Base-by-base conservation (phyloP, 1,140 invertebrate genomes). In the Drosophila sp. region DNA sequence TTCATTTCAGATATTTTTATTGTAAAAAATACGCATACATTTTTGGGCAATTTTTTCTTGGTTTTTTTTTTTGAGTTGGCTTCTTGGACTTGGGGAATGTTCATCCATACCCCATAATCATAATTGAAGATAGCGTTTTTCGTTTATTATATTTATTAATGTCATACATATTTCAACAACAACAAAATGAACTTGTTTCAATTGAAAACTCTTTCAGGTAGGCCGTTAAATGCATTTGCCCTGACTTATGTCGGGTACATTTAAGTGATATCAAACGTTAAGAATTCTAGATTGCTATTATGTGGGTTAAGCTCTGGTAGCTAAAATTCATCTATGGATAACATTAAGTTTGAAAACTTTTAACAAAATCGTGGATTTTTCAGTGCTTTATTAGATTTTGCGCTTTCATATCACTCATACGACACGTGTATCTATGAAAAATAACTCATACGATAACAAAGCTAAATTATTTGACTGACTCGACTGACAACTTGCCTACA, bases 1-100 rank as follows among this genome's bases (percentile, higher is more conserved):
- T 86, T 69, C 69, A 83, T 86, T 79, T 79, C 75, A 86, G 70
- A 80, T 62, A 84, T 66, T 57, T 77, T 77, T 72, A 72, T 58
- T 75, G 66, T 33, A 50, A 27, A 10, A 25, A 27, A 50, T 50
- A 50, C 44, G 44, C 44, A 76, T 60, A 70, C 41, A 55, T 63
- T 71, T 63, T 54, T 32, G 33, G 40, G 30, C 56, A 65, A 57
- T 60, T 32, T 56, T 77, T 58, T 33, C 6, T 29, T 69, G 30
- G 60, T 29, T 25, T 50, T 58, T 67, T 32, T 40, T 7, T 73
- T 66, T 27, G 17, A 17, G 17, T 40, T 27, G 38, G 27, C 60
- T 55, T 74, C 54, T 74, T 60, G 17, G 61, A 63, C 17, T 17
- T 33, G 58, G 62, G 71, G 32, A 56, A 56, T 58, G 32, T 58